Percentiles rank a stretch among this genome's conserved stretches.
These are phyloP conservation scores for Netelia fuscicornis DNA, from an alignment of 2,888 invertebrate species.

Conservation along the genomic window DNA sequence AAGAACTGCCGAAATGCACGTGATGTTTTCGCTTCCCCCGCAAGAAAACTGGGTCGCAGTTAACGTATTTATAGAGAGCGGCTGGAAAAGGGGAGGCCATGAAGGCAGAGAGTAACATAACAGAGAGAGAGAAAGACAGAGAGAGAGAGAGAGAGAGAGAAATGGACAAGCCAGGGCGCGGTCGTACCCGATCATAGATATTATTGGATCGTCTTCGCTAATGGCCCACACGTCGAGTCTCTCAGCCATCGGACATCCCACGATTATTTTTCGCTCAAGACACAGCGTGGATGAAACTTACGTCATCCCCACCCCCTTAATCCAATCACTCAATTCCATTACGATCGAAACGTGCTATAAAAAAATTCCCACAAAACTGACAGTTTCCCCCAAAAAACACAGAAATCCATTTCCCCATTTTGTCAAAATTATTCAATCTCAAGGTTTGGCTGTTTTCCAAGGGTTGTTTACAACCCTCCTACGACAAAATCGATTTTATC, in stretches of 20 bases:
- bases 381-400: not conserved
- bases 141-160: conserved; percentile 47
- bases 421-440: not conserved
- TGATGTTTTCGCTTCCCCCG: conserved; percentile 50
- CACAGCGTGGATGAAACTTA: conserved; percentile 40
- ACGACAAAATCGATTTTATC: conserved; percentile 54
- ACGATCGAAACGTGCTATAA: not conserved
- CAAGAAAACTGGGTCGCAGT: conserved; percentile 79
- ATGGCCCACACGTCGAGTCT: conserved; percentile 64
- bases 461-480: conserved; percentile 36
- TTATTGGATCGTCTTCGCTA: conserved; percentile 75
- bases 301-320: conserved; percentile 20
- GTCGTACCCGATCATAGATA: conserved; percentile 69
- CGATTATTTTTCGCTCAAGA: conserved; percentile 38
- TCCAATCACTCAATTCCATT: conserved; percentile 29
- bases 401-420: not conserved
- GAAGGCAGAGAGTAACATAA: conserved; percentile 48
- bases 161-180: conserved; percentile 59
- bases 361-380: not conserved
- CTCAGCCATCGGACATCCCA: conserved; percentile 51
- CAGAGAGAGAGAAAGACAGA: not conserved
- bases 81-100: conserved; percentile 74
- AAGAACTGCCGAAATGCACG: conserved; percentile 29
- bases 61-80: conserved; percentile 80
- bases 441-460: conserved; percentile 1